A percentile compares a stretch with the other conserved stretches of the same genome.
Conservation (phyloP, 92 coral and sea anemone genomes). For the Epizoanthus rinbou region DNA sequence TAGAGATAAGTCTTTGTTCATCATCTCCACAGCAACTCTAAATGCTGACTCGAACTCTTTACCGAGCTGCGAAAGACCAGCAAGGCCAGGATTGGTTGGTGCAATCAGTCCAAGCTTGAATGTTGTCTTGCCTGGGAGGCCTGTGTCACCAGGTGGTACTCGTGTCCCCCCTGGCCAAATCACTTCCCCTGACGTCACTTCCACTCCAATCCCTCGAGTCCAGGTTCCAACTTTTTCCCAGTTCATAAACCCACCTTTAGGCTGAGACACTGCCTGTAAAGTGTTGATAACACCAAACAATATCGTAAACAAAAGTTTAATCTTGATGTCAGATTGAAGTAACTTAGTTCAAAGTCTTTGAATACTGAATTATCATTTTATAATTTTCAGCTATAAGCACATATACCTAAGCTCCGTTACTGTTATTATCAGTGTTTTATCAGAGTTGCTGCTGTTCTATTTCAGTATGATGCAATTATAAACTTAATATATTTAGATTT, state of each 20-base stretch:
- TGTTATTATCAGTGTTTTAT: no score
- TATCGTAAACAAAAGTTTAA: no score
- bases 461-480: no score
- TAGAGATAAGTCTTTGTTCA: slow-evolving; percentile 85
- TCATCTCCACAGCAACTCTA: slow-evolving; percentile 91
- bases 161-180: slow-evolving; percentile 93
- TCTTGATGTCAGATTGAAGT: no score
- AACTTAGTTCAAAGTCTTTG: neutral
- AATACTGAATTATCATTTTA: neutral
- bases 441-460: neutral
- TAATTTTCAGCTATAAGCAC: no score
- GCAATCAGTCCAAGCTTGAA: slow-evolving; percentile 92
- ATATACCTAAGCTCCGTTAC: no score
- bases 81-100: slow-evolving; percentile 88
- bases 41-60: slow-evolving; percentile 85
- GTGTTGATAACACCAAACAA: no score
- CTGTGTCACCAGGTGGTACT: slow-evolving; percentile 87
- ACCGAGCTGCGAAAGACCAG: slow-evolving; percentile 90
- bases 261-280: slow-evolving; percentile 49
- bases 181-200: slow-evolving; percentile 61
- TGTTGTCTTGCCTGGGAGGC: slow-evolving; percentile 96
- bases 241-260: slow-evolving; percentile 9
- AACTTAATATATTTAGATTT: no score
- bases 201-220: slow-evolving; percentile 84
- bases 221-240: slow-evolving; percentile 89